Evolutionary conservation across 2,888 invertebrate genomes (phyloP).

Genomic region (Caenorhabditis uteleia): DNA sequence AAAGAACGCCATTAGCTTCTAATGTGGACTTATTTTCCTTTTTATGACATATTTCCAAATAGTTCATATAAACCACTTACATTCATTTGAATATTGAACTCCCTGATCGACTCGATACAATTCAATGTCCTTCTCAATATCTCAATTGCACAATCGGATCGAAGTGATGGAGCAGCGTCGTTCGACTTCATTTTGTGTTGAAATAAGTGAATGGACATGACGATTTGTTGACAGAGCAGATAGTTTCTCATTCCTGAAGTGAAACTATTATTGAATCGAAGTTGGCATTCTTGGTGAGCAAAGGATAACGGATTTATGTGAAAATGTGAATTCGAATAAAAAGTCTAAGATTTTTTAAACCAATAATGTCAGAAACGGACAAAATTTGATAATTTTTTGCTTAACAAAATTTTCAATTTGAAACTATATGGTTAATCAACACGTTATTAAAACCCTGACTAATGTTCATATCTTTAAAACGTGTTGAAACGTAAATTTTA

Average conservation of each 20-base stretch:
- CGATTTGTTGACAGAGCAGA: constrained; percentile 46
- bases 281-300: not conserved
- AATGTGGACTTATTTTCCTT: not conserved
- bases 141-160: constrained; percentile 48
- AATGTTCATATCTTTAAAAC: no score
- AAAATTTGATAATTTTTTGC: not conserved
- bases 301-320: no score
- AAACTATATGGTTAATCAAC: no score
- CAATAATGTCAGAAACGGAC: not conserved
- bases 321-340: no score
- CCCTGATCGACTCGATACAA: constrained; percentile 42
- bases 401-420: no score
- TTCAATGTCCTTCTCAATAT: constrained; percentile 43
- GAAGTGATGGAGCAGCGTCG: constrained; percentile 42
- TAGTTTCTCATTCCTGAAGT: constrained; percentile 46
- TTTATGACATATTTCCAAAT: not conserved
- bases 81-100: constrained; percentile 38
- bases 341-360: no score
- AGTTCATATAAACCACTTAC: constrained; percentile 11
- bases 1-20: not conserved
- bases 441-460: no score
- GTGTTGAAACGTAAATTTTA: no score
- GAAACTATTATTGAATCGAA: no score
- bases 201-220: constrained; percentile 45
- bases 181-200: constrained; percentile 39